phyloP scores from a whole-genome alignment of 2,888 invertebrate species.

The Biston betularia region DNA sequence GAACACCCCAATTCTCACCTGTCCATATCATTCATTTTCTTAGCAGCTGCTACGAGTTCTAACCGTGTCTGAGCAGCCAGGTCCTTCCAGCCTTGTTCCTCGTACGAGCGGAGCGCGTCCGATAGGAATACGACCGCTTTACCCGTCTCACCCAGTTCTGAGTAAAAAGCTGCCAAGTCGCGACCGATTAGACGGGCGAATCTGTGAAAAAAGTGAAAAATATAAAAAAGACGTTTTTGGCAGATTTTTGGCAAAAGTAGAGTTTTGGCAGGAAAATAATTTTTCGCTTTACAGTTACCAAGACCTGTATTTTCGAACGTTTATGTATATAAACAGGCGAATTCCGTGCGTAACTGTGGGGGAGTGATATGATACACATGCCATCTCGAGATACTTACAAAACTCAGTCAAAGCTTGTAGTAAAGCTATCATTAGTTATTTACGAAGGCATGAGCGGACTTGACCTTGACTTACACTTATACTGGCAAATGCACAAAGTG shows the following conservation, averaged over 20 bases:
- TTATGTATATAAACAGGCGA: too few species aligned
- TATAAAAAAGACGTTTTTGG: too few species aligned
- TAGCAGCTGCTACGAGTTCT: slow-evolving; percentile 94
- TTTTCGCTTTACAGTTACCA: too few species aligned
- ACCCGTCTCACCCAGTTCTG: slow-evolving; percentile 93
- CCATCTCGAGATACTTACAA: too few species aligned
- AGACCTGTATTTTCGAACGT: too few species aligned
- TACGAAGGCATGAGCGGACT: too few species aligned
- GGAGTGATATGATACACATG: too few species aligned
- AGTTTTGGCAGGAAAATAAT: not conserved
- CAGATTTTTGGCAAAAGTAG: not conserved
- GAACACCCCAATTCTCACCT: slow-evolving; percentile 74
- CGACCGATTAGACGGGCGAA: slow-evolving; percentile 96
- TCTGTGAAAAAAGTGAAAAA: slow-evolving; percentile 63
- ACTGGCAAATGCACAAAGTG: too few species aligned
- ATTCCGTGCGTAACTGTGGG: too few species aligned
- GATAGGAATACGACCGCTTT: slow-evolving; percentile 96
- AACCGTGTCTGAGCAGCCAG: slow-evolving; percentile 93
- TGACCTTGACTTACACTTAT: too few species aligned
- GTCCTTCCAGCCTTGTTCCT: slow-evolving; percentile 94
- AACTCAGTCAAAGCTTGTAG: too few species aligned
- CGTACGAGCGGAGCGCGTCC: slow-evolving; percentile 94
- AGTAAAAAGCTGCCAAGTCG: slow-evolving; percentile 96
- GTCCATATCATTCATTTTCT: slow-evolving; percentile 91
- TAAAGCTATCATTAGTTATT: too few species aligned